phyloP scores from a whole-genome alignment of 2,797 vertebrate genomes.

The Xiphophorus birchmanni region DNA sequence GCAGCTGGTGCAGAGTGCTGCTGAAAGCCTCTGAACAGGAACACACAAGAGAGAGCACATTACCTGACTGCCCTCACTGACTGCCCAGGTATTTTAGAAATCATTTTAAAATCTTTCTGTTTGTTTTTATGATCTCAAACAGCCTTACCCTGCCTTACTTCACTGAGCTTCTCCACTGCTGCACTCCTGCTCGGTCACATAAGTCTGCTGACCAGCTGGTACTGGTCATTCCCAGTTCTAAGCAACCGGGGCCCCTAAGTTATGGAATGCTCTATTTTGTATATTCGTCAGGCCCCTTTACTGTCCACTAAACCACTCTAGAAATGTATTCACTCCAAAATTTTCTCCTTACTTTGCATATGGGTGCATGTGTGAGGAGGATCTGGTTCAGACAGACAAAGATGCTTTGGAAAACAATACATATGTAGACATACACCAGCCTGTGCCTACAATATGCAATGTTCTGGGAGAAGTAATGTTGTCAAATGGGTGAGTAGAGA shows the following conservation, averaged over 20 bases:
- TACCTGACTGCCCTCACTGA: too few relatives aligned
- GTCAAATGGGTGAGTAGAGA: slow-evolving; percentile 26
- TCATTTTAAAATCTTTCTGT: background rate
- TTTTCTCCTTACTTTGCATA: background rate
- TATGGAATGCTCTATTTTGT: background rate
- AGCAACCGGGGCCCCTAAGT: background rate
- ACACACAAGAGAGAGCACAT: background rate
- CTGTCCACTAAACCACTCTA: background rate
- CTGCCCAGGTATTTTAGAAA: background rate
- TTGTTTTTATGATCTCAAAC: background rate
- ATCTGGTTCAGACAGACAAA: background rate
- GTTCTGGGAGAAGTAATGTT: background rate
- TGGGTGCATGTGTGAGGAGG: too few relatives aligned
- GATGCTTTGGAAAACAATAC: slow-evolving; percentile 12
- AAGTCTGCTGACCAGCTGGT: background rate
- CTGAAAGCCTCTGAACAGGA: background rate
- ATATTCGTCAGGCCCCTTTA: background rate
- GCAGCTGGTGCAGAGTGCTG: background rate
- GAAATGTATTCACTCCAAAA: background rate
- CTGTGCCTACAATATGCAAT: background rate
- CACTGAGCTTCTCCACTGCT: background rate
- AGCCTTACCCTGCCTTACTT: background rate
- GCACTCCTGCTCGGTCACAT: background rate
- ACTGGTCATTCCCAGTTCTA: background rate
- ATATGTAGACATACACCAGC: background rate